Percentiles rank a stretch among this genome's conserved stretches.
These are phyloP conservation scores for Amblyteles armatorius DNA, from an alignment of 2,888 invertebrate genomes.

Conservation along the genomic window DNA sequence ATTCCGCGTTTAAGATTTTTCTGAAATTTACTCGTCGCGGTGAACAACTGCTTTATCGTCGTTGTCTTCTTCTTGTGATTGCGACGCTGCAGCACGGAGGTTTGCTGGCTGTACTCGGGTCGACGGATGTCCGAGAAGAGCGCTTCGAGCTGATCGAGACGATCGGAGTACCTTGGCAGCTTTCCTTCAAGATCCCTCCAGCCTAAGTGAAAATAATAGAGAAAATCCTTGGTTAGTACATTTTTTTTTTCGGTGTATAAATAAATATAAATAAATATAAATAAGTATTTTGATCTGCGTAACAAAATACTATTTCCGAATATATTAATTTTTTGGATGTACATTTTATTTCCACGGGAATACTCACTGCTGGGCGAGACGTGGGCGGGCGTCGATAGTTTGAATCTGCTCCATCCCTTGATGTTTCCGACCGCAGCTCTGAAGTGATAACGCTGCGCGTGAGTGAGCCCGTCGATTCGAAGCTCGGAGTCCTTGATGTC, in stretches of 20 bases:
- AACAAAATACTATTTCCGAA: no score
- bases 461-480: slow-evolving; percentile 90
- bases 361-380: slow-evolving; percentile 96
- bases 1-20: slow-evolving; percentile 97
- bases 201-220: slow-evolving; percentile 85
- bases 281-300: no score
- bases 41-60: slow-evolving; percentile 97
- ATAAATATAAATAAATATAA: no score
- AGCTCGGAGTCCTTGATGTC: slow-evolving; percentile 88
- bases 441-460: slow-evolving; percentile 95
- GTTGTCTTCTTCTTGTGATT: slow-evolving; percentile 93
- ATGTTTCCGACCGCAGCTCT: slow-evolving; percentile 97
- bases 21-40: slow-evolving; percentile 98
- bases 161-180: slow-evolving; percentile 89
- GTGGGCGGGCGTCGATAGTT: slow-evolving; percentile 92
- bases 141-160: slow-evolving; percentile 90
- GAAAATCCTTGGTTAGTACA: slow-evolving; percentile 17
- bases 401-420: slow-evolving; percentile 94
- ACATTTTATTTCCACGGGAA: no score
- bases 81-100: slow-evolving; percentile 88
- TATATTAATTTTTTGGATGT: no score
- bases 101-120: slow-evolving; percentile 89
- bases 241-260: background rate
- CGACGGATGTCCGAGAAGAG: slow-evolving; percentile 90
- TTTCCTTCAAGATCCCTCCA: slow-evolving; percentile 94